A percentile compares a stretch with the other conserved stretches of the same genome.
phyloP scores from a whole-genome alignment of 2,797 vertebrate species.

The Melanotaenia pygmaea region DNA sequence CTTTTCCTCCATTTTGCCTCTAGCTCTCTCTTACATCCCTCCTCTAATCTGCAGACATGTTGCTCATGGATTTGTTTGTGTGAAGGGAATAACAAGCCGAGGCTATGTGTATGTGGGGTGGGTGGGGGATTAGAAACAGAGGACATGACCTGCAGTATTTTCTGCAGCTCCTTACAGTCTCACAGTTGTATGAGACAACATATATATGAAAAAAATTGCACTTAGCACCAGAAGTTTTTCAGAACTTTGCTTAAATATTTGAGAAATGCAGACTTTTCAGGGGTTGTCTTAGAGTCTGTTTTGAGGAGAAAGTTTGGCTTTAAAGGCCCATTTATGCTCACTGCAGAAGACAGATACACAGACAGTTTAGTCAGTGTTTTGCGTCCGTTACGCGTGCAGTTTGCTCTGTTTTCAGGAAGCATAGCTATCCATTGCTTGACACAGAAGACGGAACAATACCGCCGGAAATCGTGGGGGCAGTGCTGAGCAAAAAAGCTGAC shows the following conservation, averaged over 20 bases:
- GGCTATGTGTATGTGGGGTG: background rate
- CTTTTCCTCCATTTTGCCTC: slow-evolving; percentile 26
- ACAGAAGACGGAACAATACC: too few relatives aligned
- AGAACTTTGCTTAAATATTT: slow-evolving; percentile 34
- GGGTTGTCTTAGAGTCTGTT: slow-evolving; percentile 59
- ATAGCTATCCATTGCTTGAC: too few relatives aligned
- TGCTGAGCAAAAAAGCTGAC: too few relatives aligned
- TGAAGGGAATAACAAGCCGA: slow-evolving; percentile 33
- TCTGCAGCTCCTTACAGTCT: slow-evolving; percentile 33
- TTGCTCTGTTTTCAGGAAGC: too few relatives aligned
- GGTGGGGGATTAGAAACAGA: slow-evolving; percentile 19
- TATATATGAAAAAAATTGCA: slow-evolving; percentile 7
- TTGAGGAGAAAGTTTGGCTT: slow-evolving; percentile 10
- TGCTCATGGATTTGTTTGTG: slow-evolving; percentile 60
- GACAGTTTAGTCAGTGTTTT: too few relatives aligned
- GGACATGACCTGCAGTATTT: slow-evolving; percentile 47
- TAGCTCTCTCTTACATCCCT: slow-evolving; percentile 40
- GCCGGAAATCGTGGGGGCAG: too few relatives aligned
- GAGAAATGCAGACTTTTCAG: slow-evolving; percentile 61
- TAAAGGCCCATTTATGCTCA: too few relatives aligned
- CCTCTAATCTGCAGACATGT: slow-evolving; percentile 54
- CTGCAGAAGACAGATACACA: too few relatives aligned
- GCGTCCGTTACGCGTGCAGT: too few relatives aligned
- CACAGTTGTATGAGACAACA: slow-evolving; percentile 9
- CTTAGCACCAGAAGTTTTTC: slow-evolving; percentile 62